These are phyloP conservation scores for Potorous gilbertii DNA, from an alignment of 2,797 vertebrate genomes.

Conservation along the genomic window DNA sequence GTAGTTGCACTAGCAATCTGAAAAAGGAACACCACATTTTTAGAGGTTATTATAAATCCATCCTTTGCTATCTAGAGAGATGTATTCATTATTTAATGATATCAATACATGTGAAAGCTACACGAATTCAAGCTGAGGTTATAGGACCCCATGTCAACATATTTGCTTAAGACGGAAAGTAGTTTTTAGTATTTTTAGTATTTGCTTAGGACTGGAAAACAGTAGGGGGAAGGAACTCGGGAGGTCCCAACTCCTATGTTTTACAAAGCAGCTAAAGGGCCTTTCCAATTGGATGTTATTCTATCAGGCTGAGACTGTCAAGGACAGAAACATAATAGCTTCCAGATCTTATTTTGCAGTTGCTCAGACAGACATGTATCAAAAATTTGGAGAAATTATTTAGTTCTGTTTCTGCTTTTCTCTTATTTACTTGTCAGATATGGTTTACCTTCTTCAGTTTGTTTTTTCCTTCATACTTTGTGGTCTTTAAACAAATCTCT, in stretches of 20 bases:
- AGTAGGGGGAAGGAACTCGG: neutral
- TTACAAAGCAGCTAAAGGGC: neutral
- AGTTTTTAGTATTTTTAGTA: too few species aligned
- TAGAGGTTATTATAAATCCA: neutral
- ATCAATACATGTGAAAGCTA: neutral
- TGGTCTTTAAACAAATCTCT: conserved; percentile 10
- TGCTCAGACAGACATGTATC: neutral
- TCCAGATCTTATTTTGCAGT: neutral
- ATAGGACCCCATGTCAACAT: neutral
- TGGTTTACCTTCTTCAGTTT: neutral
- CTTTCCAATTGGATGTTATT: neutral
- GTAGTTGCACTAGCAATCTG: conserved; percentile 94
- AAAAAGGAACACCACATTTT: conserved; percentile 47
- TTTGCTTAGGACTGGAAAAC: too few species aligned
- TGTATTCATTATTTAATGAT: neutral
- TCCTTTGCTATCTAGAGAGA: neutral
- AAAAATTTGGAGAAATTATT: neutral
- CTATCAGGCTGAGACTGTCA: neutral
- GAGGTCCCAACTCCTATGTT: neutral
- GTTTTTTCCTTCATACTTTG: neutral
- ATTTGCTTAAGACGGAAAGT: neutral
- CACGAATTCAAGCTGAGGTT: neutral
- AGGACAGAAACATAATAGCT: neutral
- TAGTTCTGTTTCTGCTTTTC: neutral
- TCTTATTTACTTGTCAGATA: neutral